phyloP scores from a whole-genome alignment of 2,797 vertebrate genomes.

The Mycteria americana region DNA sequence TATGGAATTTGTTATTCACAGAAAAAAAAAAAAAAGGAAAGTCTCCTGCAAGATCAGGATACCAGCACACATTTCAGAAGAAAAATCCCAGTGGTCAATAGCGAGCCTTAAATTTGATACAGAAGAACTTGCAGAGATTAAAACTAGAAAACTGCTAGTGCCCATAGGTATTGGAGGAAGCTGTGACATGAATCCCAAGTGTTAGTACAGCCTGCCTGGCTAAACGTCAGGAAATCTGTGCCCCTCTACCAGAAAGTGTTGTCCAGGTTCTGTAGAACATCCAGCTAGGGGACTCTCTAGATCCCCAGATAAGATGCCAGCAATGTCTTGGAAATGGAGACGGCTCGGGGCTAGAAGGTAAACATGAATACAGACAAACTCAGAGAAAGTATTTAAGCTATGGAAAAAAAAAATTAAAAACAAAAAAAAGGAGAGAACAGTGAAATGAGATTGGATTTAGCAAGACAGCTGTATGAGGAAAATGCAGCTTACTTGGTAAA shows the following conservation, averaged over 20 bases:
- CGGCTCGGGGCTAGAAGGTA: not conserved
- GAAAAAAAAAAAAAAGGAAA: not conserved
- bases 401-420: not conserved
- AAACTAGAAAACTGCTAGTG: not conserved
- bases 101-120: not conserved
- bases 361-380: not conserved
- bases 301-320: not conserved
- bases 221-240: not conserved
- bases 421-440: not conserved
- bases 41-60: not conserved
- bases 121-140: not conserved
- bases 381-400: not conserved
- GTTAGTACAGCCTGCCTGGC: not conserved
- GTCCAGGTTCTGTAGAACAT: not conserved
- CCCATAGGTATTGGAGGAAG: not conserved
- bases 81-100: not conserved
- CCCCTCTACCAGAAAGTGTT: not conserved
- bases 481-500: not conserved
- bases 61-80: not conserved
- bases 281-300: not conserved
- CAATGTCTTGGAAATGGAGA: not conserved
- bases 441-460: not conserved
- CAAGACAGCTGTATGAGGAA: not conserved
- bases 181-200: not conserved
- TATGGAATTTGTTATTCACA: not conserved